These are phyloP conservation scores for Bos indicus DNA, from an alignment of 2,113 vertebrate genomes.

Conservation along the genomic window DNA sequence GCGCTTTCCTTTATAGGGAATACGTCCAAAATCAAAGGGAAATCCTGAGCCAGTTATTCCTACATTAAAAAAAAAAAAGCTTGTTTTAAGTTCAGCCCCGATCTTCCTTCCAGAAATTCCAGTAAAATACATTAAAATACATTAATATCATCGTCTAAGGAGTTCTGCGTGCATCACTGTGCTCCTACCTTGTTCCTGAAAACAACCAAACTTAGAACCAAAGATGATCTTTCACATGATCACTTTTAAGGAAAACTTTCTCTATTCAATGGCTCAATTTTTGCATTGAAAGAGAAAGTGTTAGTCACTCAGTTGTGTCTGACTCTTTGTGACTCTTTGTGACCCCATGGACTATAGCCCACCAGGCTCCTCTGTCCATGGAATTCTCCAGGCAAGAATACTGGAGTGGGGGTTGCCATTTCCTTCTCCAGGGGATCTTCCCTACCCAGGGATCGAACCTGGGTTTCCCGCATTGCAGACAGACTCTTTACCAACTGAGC, in stretches of 20 bases:
- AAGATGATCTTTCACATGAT: rapidly evolving
- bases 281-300: not conserved
- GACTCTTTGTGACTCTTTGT: not conserved
- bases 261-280: not conserved
- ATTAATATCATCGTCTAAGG: not conserved
- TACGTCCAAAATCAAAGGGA: conserved; percentile 89
- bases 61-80: conserved; percentile 57
- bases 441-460: not conserved
- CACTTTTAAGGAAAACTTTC: too few relatives aligned
- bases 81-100: conserved; percentile 25
- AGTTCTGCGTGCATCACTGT: rapidly evolving
- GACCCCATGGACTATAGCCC: not conserved
- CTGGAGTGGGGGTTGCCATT: not conserved
- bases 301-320: not conserved
- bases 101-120: not conserved
- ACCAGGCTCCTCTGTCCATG: not conserved
- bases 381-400: not conserved
- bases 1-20: conserved; percentile 82
- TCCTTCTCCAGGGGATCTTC: not conserved
- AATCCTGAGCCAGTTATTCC: conserved; percentile 85
- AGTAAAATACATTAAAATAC: not conserved
- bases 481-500: not conserved
- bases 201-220: not conserved
- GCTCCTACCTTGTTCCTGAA: not conserved
- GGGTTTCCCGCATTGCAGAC: not conserved